Percentiles rank a stretch among this genome's conserved stretches.
phyloP scores from a whole-genome alignment of 2,113 vertebrate species.

The Oryzias curvinotus region DNA sequence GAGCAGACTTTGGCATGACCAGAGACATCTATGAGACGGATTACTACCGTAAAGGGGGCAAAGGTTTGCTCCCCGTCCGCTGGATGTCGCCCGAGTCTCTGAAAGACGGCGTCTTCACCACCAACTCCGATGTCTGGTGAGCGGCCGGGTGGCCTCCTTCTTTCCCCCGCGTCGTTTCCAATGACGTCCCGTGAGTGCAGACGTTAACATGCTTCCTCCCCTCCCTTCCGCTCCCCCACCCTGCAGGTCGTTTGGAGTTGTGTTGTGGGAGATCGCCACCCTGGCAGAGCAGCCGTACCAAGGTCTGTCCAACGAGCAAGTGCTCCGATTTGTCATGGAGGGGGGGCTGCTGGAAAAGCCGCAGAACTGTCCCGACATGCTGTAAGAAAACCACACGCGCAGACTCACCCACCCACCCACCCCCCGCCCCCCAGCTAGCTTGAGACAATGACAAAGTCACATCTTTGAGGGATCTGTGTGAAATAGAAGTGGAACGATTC shows the following conservation, averaged over 20 bases:
- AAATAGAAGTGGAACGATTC: too few species aligned
- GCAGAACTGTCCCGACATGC: slow-evolving; percentile 94
- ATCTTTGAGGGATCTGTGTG: too few species aligned
- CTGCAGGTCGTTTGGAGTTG: slow-evolving; percentile 94
- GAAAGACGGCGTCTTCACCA: slow-evolving; percentile 98
- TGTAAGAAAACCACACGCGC: slow-evolving; percentile 78
- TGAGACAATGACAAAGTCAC: too few species aligned
- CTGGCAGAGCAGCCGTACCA: slow-evolving; percentile 96
- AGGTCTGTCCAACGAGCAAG: slow-evolving; percentile 97
- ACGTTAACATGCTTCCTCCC: background rate
- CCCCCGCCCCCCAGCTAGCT: background rate
- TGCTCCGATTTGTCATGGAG: slow-evolving; percentile 98
- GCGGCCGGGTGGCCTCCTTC: slow-evolving; percentile 1
- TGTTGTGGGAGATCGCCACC: slow-evolving; percentile 96
- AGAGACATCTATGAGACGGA: slow-evolving; percentile 98
- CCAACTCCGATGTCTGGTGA: slow-evolving; percentile 97
- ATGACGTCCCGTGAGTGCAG: background rate
- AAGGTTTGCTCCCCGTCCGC: slow-evolving; percentile 93
- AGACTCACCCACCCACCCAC: background rate
- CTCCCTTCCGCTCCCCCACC: background rate
- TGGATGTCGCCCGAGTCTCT: slow-evolving; percentile 99
- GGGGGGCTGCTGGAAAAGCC: slow-evolving; percentile 96
- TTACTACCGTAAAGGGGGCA: slow-evolving; percentile 98
- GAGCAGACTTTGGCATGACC: slow-evolving; percentile 95
- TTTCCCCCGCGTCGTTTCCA: background rate